These are phyloP conservation scores for Dicerorhinus sumatrensis DNA, from an alignment of 2,113 vertebrate species.

Conservation along the genomic window DNA sequence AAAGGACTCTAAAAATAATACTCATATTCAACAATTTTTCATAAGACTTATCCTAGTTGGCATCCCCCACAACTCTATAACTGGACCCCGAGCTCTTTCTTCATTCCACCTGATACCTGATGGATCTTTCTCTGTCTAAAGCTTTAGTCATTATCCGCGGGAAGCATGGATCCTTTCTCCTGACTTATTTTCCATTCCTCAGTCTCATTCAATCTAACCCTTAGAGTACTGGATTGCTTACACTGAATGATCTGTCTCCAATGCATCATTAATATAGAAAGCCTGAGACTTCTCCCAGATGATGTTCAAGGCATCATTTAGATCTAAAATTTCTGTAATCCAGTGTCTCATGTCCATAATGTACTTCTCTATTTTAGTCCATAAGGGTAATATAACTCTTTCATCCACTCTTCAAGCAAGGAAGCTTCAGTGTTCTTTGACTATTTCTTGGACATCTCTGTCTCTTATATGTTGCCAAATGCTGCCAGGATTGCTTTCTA, in stretches of 20 bases:
- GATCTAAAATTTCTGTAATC: neutral
- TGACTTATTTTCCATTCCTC: neutral
- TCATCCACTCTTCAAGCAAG: neutral
- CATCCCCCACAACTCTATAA: too few relatives aligned
- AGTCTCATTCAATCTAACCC: neutral
- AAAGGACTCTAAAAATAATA: neutral
- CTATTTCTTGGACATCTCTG: neutral
- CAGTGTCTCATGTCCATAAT: neutral
- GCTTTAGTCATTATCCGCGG: neutral
- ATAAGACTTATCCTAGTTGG: neutral
- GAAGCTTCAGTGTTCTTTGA: neutral
- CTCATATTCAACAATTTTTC: neutral
- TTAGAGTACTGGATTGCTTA: neutral
- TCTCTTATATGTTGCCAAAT: neutral
- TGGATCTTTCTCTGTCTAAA: neutral
- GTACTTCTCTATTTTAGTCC: neutral
- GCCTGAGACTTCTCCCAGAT: neutral
- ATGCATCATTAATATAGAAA: neutral
- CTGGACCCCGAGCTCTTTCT: neutral
- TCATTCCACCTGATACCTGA: neutral
- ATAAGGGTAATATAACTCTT: neutral
- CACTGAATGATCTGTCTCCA: neutral
- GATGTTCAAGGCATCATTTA: neutral
- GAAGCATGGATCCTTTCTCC: too few relatives aligned
- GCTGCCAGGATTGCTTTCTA: neutral